Conservation (phyloP, 2,113 vertebrate genomes). For the Atractosteus spatula region DNA sequence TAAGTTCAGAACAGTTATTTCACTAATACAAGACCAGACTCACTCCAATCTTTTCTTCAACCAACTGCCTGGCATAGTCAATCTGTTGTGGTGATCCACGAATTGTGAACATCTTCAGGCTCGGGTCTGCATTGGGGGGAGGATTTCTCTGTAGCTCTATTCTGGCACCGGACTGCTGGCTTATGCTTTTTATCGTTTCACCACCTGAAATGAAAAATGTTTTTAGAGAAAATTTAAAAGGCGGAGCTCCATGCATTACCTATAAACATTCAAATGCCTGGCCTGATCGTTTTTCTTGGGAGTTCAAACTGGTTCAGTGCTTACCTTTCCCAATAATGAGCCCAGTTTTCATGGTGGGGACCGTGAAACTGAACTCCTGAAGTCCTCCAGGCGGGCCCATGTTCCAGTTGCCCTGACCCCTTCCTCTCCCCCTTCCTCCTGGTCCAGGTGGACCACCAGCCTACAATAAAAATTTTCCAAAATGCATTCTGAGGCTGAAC, state of each 20-base stretch:
- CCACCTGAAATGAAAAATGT: conserved; percentile 67
- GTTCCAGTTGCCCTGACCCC: conserved; percentile 97
- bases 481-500: not conserved
- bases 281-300: no score
- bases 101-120: conserved; percentile 95
- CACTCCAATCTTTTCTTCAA: conserved; percentile 98
- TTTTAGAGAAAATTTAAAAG: not conserved
- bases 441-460: conserved; percentile 91
- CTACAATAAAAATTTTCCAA: conserved; percentile 41
- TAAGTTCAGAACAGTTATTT: no score
- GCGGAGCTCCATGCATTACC: not conserved
- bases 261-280: not conserved
- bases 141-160: conserved; percentile 96
- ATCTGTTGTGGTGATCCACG: conserved; percentile 94
- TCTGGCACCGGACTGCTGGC: conserved; percentile 93
- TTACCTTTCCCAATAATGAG: conserved; percentile 97
- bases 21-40: conserved; percentile 37
- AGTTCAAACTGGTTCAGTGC: not conserved
- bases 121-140: conserved; percentile 92
- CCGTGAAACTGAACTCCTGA: conserved; percentile 96
- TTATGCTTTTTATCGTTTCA: conserved; percentile 97
- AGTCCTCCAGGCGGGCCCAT: conserved; percentile 97
- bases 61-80: conserved; percentile 93
- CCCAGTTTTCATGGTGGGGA: conserved; percentile 95
- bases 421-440: conserved; percentile 88